Percentiles rank a stretch among this genome's conserved stretches.
phyloP scores from a whole-genome alignment of 2,888 invertebrate species.

The Seira ritae region DNA sequence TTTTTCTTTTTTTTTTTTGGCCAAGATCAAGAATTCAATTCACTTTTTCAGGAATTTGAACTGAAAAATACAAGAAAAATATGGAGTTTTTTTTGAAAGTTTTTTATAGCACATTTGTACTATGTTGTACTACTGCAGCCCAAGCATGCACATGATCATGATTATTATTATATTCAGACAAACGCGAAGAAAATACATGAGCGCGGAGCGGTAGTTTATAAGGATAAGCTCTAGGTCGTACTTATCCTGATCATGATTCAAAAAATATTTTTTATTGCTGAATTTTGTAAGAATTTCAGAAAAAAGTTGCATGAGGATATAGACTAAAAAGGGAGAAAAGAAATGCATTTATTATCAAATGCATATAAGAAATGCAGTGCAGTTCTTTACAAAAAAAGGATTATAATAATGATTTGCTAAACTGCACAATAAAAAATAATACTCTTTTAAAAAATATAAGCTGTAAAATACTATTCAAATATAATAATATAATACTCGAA shows the following conservation, averaged over 20 bases:
- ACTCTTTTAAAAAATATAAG: too few species aligned
- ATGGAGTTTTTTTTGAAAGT: conserved; percentile 36
- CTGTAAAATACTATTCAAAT: background rate
- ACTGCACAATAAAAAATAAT: too few species aligned
- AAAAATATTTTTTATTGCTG: too few species aligned
- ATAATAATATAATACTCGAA: background rate
- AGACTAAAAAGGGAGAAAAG: too few species aligned
- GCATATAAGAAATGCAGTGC: too few species aligned
- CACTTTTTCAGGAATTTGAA: background rate
- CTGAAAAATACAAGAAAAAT: background rate
- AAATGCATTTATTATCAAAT: too few species aligned
- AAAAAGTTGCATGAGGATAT: too few species aligned
- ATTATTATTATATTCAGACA: conserved; percentile 15
- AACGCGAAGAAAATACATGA: conserved; percentile 23
- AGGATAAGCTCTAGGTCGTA: conserved; percentile 31
- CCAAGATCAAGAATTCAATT: conserved; percentile 1
- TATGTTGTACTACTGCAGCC: conserved; percentile 14
- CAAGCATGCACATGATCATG: background rate
- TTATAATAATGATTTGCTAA: too few species aligned
- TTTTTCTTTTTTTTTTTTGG: background rate
- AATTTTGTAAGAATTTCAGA: too few species aligned
- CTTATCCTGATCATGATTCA: background rate
- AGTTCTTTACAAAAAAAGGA: too few species aligned
- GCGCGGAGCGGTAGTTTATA: background rate
- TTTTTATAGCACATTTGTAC: conserved; percentile 20